Evolutionary conservation across 2,888 invertebrate species (phyloP).

Genomic region (Leucoma salicis): DNA sequence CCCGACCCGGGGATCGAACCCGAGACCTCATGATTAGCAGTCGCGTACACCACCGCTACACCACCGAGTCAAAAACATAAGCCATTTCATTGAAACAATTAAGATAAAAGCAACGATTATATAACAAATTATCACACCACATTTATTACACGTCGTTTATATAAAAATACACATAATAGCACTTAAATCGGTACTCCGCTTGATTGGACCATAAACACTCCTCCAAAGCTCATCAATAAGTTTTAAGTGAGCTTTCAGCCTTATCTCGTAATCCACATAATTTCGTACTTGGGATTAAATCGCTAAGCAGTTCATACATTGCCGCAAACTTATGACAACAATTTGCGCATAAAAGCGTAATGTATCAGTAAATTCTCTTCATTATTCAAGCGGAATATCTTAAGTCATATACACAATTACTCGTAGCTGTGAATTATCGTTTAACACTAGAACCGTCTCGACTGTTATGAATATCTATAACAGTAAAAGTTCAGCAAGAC

Average conservation of each 20-base stretch:
- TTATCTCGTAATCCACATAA: slow-evolving; percentile 45
- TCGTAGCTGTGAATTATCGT: no score
- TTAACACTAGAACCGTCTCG: no score
- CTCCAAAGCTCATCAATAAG: slow-evolving; percentile 46
- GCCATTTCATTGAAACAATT: neutral
- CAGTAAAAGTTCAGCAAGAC: no score
- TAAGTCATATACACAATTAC: neutral
- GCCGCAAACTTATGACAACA: neutral
- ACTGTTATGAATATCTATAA: no score
- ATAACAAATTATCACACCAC: slow-evolving; percentile 13
- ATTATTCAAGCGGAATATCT: neutral
- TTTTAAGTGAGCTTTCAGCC: slow-evolving; percentile 44
- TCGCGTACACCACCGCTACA: neutral
- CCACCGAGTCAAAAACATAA: neutral
- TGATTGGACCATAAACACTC: slow-evolving; percentile 44
- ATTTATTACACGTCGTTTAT: no score
- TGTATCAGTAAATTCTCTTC: neutral
- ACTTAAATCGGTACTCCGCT: slow-evolving; percentile 34
- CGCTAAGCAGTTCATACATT: slow-evolving; percentile 33
- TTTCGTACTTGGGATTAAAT: slow-evolving; percentile 41
- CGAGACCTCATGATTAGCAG: neutral
- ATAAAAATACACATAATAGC: slow-evolving; percentile 29
- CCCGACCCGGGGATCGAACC: no score
- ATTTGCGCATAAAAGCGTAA: neutral
- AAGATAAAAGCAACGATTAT: neutral